phyloP scores from a whole-genome alignment of 1,140 invertebrate species.

The Meteorus sp. region DNA sequence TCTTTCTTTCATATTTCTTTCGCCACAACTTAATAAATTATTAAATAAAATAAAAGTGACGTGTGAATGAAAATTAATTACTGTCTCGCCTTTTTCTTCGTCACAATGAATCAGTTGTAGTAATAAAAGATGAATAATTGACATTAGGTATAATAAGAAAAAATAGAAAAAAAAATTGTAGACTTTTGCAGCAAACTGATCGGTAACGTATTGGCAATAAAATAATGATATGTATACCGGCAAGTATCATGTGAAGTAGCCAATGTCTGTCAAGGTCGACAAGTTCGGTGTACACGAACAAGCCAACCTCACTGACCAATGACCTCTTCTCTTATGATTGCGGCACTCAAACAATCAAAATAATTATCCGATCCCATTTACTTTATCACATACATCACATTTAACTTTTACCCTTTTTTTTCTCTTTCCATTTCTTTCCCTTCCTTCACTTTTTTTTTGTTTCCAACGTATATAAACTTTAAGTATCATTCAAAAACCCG shows the following conservation, averaged over 20 bases:
- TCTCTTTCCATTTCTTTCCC: background rate
- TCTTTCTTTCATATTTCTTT: background rate
- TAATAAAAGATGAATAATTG: too few relatives aligned
- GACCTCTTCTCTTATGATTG: constrained; percentile 11
- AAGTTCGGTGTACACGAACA: constrained; percentile 24
- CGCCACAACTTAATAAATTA: too few relatives aligned
- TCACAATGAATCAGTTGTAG: too few relatives aligned
- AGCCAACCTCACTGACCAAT: constrained; percentile 13
- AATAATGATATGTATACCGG: background rate
- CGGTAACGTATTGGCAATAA: background rate
- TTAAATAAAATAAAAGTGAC: too few relatives aligned
- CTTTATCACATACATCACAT: background rate
- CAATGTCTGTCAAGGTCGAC: constrained; percentile 34
- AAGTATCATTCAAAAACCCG: too few relatives aligned
- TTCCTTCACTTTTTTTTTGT: background rate
- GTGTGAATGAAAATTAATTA: too few relatives aligned
- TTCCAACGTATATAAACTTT: too few relatives aligned
- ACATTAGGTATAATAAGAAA: too few relatives aligned
- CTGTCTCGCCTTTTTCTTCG: too few relatives aligned
- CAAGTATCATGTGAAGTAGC: background rate
- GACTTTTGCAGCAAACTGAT: background rate
- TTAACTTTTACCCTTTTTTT: too few relatives aligned
- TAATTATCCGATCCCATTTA: background rate
- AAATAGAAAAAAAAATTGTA: too few relatives aligned
- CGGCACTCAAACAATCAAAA: background rate